Conservation (phyloP, 2,797 vertebrate species). For the Leucoraja ocellata region DNA sequence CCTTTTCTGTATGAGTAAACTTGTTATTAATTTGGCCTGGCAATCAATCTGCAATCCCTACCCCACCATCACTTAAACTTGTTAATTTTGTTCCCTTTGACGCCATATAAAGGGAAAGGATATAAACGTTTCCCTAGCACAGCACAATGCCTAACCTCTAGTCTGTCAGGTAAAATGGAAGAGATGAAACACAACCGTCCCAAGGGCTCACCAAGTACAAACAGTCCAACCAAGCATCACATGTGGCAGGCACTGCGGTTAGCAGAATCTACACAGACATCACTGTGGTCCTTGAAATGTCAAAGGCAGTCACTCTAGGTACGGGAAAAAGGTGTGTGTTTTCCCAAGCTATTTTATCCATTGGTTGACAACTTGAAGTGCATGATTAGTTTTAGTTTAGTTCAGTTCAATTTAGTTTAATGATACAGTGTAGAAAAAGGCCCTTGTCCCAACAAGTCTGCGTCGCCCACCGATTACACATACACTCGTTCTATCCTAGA, state of each 20-base stretch:
- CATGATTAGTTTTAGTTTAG: background rate
- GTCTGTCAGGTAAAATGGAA: background rate
- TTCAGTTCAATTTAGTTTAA: no score
- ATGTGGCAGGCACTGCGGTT: background rate
- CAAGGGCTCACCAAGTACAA: conserved; percentile 3
- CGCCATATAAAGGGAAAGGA: background rate
- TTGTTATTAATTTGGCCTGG: background rate
- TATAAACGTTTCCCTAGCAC: background rate
- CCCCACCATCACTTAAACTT: background rate
- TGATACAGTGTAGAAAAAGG: no score
- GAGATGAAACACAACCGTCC: background rate
- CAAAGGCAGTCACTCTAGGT: background rate
- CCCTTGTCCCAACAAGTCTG: no score
- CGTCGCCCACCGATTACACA: no score
- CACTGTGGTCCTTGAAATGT: background rate
- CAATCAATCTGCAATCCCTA: background rate
- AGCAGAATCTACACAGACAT: background rate
- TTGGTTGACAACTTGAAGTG: background rate
- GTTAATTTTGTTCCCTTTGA: background rate
- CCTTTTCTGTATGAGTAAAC: background rate
- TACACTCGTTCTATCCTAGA: no score
- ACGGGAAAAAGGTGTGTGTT: background rate
- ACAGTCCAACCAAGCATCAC: background rate
- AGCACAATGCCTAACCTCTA: background rate
- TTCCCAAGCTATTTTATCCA: background rate